A percentile compares a stretch with the other conserved stretches of the same genome.
These are phyloP conservation scores for Apodemia hepburni DNA, from an alignment of 2,888 invertebrate genomes.

Conservation along the genomic window DNA sequence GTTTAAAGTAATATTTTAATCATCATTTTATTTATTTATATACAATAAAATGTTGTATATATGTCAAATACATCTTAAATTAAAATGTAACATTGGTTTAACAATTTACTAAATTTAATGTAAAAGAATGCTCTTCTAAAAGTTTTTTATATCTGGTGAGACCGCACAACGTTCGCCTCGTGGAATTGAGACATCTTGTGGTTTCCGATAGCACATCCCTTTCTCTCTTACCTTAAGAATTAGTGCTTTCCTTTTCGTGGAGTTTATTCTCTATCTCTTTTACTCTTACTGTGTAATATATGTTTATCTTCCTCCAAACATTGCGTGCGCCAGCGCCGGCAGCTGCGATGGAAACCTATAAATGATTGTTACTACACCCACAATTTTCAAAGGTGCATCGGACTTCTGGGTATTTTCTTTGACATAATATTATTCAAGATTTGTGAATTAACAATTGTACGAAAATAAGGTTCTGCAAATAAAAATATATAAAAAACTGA, in stretches of 20 bases:
- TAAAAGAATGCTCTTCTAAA: conserved; percentile 63
- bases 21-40: no score
- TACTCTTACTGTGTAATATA: conserved; percentile 66
- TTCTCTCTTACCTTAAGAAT: conserved; percentile 48
- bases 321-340: conserved; percentile 65
- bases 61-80: not conserved
- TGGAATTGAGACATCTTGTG: conserved; percentile 80
- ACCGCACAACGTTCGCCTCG: conserved; percentile 75
- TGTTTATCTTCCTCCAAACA: conserved; percentile 76
- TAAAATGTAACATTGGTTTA: not conserved
- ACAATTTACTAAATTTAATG: conserved; percentile 42
- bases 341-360: conserved; percentile 73
- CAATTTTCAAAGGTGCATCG: conserved; percentile 55
- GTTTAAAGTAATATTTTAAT: no score
- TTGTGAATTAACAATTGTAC: not conserved
- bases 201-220: conserved; percentile 74
- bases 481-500: no score
- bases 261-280: conserved; percentile 62
- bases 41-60: no score
- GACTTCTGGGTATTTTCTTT: conserved; percentile 43
- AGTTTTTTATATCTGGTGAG: conserved; percentile 57
- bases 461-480: no score
- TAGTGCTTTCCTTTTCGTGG: conserved; percentile 66
- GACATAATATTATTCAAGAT: not conserved
- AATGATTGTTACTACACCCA: conserved; percentile 63